These are phyloP conservation scores for Vidua chalybeata DNA, from an alignment of 2,113 vertebrate genomes.

Conservation along the genomic window DNA sequence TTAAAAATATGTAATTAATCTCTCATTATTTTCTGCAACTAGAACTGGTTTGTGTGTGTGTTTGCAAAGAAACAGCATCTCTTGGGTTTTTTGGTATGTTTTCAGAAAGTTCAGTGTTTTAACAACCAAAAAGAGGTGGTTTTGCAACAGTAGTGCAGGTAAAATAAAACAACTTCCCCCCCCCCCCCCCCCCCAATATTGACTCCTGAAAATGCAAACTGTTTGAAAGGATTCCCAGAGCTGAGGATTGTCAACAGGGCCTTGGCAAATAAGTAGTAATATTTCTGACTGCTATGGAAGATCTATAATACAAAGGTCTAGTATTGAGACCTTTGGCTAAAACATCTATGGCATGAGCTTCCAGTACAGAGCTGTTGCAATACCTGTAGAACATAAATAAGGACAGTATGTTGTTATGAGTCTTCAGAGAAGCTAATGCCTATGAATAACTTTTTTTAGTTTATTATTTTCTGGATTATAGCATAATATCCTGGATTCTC, in stretches of 20 bases:
- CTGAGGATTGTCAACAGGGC: constrained; percentile 11
- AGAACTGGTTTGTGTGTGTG: not conserved
- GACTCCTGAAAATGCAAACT: constrained; percentile 53
- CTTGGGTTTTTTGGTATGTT: not conserved
- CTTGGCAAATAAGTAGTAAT: constrained; percentile 60
- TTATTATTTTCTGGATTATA: not conserved
- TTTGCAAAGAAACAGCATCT: not conserved
- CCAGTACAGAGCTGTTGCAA: not conserved
- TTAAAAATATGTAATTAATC: constrained; percentile 19
- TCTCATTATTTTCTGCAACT: constrained; percentile 8
- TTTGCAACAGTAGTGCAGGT: not conserved
- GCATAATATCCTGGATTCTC: not conserved
- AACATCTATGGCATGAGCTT: not conserved
- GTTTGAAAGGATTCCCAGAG: constrained; percentile 60
- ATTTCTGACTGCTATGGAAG: constrained; percentile 28
- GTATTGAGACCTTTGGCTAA: not conserved
- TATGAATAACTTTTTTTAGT: not conserved
- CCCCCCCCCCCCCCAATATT: not conserved
- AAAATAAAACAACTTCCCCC: not conserved
- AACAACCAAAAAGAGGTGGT: not conserved
- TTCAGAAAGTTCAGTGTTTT: not conserved
- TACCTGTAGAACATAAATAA: not conserved
- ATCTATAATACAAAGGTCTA: constrained; percentile 47
- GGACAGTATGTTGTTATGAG: not conserved
- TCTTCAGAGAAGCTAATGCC: not conserved